A percentile compares a stretch with the other conserved stretches of the same genome.
Evolutionary conservation across 2,113 vertebrate species (phyloP).

Genomic region (Vireo altiloquus): DNA sequence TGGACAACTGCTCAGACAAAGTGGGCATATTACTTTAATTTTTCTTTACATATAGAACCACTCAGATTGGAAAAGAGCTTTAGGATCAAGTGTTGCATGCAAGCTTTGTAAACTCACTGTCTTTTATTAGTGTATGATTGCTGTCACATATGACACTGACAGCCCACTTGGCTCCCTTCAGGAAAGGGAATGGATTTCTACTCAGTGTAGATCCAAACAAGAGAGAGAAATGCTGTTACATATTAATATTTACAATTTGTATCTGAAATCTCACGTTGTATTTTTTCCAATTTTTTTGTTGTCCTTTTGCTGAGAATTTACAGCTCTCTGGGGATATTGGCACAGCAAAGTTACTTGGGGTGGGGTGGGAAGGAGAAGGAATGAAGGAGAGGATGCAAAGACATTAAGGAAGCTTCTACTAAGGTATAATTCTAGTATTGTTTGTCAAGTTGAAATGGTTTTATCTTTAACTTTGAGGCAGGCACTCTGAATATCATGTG

Average conservation of each 20-base stretch:
- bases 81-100: background rate
- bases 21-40: background rate
- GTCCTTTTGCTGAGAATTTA: background rate
- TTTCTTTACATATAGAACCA: background rate
- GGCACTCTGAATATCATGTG: background rate
- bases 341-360: background rate
- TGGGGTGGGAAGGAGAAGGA: background rate
- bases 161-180: background rate
- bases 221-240: background rate
- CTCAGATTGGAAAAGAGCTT: background rate
- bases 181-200: background rate
- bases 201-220: background rate
- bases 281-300: background rate
- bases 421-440: background rate
- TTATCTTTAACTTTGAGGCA: background rate
- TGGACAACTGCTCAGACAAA: background rate
- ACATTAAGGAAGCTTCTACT: background rate
- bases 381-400: background rate
- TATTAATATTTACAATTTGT: background rate
- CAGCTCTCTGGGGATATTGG: background rate
- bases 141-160: background rate
- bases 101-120: background rate
- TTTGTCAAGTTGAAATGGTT: background rate
- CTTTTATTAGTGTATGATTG: background rate
- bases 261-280: background rate